A percentile compares a stretch with the other conserved stretches of the same genome.
Conservation (phyloP, 1,140 invertebrate genomes). For the Drosophila nannoptera region DNA sequence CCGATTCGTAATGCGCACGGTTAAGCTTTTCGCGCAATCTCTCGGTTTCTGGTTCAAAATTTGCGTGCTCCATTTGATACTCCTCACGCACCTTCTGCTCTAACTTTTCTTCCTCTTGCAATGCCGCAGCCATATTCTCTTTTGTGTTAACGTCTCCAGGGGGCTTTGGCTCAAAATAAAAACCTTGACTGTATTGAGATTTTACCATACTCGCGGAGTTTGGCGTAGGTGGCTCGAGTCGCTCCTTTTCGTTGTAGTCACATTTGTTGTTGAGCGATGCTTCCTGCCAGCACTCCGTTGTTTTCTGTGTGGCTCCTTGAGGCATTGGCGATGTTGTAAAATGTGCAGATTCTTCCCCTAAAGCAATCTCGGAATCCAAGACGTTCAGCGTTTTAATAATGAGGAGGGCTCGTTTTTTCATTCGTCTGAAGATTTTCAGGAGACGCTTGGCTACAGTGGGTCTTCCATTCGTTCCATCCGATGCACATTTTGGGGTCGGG, state of each 20-base stretch:
- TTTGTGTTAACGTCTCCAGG: slow-evolving; percentile 11
- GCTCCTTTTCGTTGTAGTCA: neutral
- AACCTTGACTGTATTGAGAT: neutral
- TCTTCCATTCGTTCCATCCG: too few relatives aligned
- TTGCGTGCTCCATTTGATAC: slow-evolving; percentile 24
- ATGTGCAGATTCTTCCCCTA: too few relatives aligned
- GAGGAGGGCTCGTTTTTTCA: slow-evolving; percentile 37
- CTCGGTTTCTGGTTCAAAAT: neutral
- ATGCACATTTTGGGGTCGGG: neutral
- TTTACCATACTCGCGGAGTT: neutral
- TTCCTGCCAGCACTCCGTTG: too few relatives aligned
- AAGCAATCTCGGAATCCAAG: slow-evolving; percentile 40
- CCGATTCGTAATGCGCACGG: slow-evolving; percentile 17
- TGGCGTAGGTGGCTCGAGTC: neutral
- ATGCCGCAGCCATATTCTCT: slow-evolving; percentile 13
- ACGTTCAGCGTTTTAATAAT: slow-evolving; percentile 40
- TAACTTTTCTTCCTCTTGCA: slow-evolving; percentile 47
- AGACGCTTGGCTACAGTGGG: neutral
- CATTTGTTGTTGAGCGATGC: too few relatives aligned
- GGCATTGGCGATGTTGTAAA: too few relatives aligned
- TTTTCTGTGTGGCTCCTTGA: too few relatives aligned
- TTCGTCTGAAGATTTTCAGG: slow-evolving; percentile 5
- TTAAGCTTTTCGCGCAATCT: slow-evolving; percentile 28
- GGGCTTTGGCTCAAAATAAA: slow-evolving; percentile 46
- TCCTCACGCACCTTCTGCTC: slow-evolving; percentile 51